Evolutionary conservation across 64 coral and sea anemone species (phyloP).

Genomic region (Catalaphyllia jardinei): DNA sequence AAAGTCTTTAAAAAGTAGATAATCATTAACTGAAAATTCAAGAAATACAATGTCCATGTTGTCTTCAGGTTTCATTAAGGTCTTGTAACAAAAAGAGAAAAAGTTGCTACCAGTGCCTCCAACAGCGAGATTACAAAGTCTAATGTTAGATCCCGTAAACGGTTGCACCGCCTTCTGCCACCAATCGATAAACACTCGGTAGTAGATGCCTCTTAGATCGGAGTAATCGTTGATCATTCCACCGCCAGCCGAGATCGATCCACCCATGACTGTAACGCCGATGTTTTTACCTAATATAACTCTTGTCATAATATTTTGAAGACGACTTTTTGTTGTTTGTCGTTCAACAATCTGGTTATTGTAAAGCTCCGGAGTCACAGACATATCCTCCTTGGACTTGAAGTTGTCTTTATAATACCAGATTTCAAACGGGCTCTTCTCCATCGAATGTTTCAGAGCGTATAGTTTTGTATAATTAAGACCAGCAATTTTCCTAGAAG

Average conservation of each 20-base stretch:
- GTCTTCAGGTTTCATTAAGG: background rate
- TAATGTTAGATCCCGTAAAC: background rate
- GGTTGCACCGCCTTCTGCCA: constrained; percentile 17
- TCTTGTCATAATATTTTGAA: background rate
- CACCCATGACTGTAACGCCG: background rate
- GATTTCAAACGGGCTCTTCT: background rate
- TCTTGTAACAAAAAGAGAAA: background rate
- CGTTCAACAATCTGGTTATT: background rate
- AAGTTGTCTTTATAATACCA: constrained; percentile 14
- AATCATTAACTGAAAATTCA: constrained; percentile 18
- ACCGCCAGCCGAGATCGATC: constrained; percentile 30
- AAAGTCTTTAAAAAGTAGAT: background rate
- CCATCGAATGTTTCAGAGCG: background rate
- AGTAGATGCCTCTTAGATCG: constrained; percentile 13
- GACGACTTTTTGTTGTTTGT: constrained; percentile 1
- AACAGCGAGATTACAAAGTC: background rate
- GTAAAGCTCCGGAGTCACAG: background rate
- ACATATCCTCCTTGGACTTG: constrained; percentile 3
- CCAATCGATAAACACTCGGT: constrained; percentile 16
- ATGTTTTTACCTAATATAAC: background rate
- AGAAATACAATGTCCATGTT: background rate
- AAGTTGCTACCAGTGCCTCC: constrained; percentile 14
- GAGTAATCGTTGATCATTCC: background rate
- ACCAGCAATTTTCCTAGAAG: background rate
- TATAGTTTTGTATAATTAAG: background rate